Base-by-base conservation (phyloP, 1,140 invertebrate genomes). In the Idris sp. region DNA sequence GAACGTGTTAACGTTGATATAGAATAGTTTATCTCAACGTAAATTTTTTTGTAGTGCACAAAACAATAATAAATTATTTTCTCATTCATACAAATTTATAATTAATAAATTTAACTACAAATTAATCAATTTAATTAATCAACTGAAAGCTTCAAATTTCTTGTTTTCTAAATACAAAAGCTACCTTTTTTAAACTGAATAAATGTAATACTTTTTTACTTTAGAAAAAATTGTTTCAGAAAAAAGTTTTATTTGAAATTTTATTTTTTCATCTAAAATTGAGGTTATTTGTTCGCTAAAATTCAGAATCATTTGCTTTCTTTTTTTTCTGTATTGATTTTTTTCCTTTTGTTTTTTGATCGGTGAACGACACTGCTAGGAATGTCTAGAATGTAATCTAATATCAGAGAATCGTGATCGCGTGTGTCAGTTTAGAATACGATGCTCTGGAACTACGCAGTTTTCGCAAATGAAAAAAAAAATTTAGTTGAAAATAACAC, bases 391-490 rank as follows among this genome's bases (percentile, higher is more conserved):
- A 53, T 48, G 48, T 65, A 40, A 65, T 65, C 61, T 43, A 65
- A 65, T 65, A 65, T 53, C 46, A 31, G 31, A 8, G 38, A 28
- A 62, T 62, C 22, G 41, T 25, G 25, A 53, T 64, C 38, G 59
- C 59, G n/a, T n/a, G 25, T 64, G 59, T 38, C 36, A 41, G 26
- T 51, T 36, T 53, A 25, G 36, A 64, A 75, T 75, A 64, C 67
- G 51, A 64, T 51, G 68, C 58, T 25, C 36, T 46, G 48, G 54
- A 80, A 79, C 67, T 80, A 44, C 79, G 80, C 71, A 78, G 65
- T 69, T 74, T 49, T 41, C 41, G 14, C 40, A 30, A 74, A 46
- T 65, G 48, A 76, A n/a, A n/a, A n/a, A n/a, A n/a, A n/a, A 71
- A 68, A 78, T 65, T 48, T 56, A 59, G 59, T 76, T 38, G 15